phyloP scores from a whole-genome alignment of 2,888 invertebrate genomes.

The Parnassius smintheus region DNA sequence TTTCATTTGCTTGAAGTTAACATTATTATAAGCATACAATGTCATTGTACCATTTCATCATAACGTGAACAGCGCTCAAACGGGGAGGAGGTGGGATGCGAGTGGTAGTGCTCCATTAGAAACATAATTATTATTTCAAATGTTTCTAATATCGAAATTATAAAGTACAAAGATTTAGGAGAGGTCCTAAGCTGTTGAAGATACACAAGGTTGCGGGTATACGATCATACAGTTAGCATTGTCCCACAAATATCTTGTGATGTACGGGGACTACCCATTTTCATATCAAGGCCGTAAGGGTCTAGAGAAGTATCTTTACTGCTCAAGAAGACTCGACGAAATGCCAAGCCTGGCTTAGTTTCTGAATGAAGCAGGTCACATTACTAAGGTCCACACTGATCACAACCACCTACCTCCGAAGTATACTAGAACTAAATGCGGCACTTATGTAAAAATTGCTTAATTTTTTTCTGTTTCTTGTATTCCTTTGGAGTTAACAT shows the following conservation, averaged over 20 bases:
- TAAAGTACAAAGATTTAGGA: slow-evolving; percentile 77
- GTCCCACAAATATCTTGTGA: slow-evolving; percentile 25
- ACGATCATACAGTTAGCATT: slow-evolving; percentile 28
- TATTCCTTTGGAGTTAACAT: too few species aligned
- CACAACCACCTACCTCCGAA: slow-evolving; percentile 44
- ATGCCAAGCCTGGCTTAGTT: slow-evolving; percentile 32
- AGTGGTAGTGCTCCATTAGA: slow-evolving; percentile 54
- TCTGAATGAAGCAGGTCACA: slow-evolving; percentile 28
- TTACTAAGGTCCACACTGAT: slow-evolving; percentile 25
- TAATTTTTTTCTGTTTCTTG: too few species aligned
- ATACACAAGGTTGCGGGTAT: slow-evolving; percentile 17
- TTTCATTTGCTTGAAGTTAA: not conserved
- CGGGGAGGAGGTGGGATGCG: slow-evolving; percentile 69
- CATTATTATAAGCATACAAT: too few species aligned
- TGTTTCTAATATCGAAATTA: slow-evolving; percentile 74
- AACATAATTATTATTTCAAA: slow-evolving; percentile 64
- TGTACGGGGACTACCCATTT: slow-evolving; percentile 36
- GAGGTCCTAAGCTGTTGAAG: slow-evolving; percentile 47
- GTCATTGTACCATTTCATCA: slow-evolving; percentile 52
- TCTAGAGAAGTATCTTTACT: slow-evolving; percentile 29
- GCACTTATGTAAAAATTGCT: slow-evolving; percentile 11
- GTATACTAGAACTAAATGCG: slow-evolving; percentile 16
- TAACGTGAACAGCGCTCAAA: slow-evolving; percentile 65
- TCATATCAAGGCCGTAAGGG: slow-evolving; percentile 35
- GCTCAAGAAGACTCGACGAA: slow-evolving; percentile 29